These are phyloP conservation scores for Amiota minor DNA, from an alignment of 2,888 invertebrate genomes.

Conservation along the genomic window DNA sequence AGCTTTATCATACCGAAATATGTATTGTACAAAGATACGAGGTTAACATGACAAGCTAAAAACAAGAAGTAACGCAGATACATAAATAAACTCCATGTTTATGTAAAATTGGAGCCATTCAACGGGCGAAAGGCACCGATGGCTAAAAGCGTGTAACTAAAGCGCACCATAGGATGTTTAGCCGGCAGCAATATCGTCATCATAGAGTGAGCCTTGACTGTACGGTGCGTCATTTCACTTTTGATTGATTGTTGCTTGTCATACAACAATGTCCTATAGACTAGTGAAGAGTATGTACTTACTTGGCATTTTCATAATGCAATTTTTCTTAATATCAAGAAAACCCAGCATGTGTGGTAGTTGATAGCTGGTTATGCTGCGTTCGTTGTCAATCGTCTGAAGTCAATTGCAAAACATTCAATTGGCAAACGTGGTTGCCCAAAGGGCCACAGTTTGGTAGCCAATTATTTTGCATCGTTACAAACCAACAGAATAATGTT, in stretches of 20 bases:
- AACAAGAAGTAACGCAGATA: not conserved
- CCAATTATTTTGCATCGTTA: constrained; percentile 19
- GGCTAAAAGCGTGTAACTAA: not conserved
- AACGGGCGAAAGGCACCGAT: constrained; percentile 7
- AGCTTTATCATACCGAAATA: not conserved
- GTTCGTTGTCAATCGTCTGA: not conserved
- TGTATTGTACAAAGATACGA: not conserved
- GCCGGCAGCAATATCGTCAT: not conserved
- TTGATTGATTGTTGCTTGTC: constrained; percentile 59
- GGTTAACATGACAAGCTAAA: not conserved
- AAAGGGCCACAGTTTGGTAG: not conserved
- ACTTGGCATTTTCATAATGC: constrained; percentile 4
- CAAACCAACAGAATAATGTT: not conserved
- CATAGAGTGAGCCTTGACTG: constrained; percentile 13
- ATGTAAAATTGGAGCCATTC: constrained; percentile 58
- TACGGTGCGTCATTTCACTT: constrained; percentile 52
- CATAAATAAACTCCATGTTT: constrained; percentile 30
- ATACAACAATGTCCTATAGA: constrained; percentile 30
- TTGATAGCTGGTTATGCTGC: not conserved
- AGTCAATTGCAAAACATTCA: constrained; percentile 10
- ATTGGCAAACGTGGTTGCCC: not conserved
- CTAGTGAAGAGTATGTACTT: not conserved
- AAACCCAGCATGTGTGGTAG: constrained; percentile 25
- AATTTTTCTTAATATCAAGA: constrained; percentile 28
- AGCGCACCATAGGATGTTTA: not conserved